Percentiles rank a stretch among this genome's conserved stretches.
These are phyloP conservation scores for Sceloporus tristichus DNA, from an alignment of 2,113 vertebrate genomes.

Conservation along the genomic window DNA sequence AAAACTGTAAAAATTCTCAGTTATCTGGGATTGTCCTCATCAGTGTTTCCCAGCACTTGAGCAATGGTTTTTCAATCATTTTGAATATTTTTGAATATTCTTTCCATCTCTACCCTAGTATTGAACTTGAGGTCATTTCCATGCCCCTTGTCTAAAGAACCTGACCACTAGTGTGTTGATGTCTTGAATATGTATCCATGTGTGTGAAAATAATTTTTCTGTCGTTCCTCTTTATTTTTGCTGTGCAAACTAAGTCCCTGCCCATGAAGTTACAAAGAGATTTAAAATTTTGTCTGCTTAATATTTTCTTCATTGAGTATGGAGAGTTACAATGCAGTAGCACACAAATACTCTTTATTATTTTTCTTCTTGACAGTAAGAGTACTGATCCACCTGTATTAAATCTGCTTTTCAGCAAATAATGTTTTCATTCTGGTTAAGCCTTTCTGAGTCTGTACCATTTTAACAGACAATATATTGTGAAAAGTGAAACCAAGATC, in stretches of 20 bases:
- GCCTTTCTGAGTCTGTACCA: background rate
- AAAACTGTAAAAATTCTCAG: too few relatives aligned
- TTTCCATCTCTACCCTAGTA: background rate
- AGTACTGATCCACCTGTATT: background rate
- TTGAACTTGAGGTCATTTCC: background rate
- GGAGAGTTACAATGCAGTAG: slow-evolving; percentile 28
- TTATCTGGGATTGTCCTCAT: too few relatives aligned
- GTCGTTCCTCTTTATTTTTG: background rate
- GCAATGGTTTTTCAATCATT: too few relatives aligned
- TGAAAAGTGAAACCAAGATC: background rate
- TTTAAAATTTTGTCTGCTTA: slow-evolving; percentile 27
- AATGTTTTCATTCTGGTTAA: background rate
- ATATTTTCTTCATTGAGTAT: slow-evolving; percentile 23
- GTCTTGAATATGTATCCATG: background rate
- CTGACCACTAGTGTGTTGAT: background rate
- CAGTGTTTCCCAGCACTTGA: too few relatives aligned
- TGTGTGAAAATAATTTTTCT: background rate
- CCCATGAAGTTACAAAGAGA: background rate
- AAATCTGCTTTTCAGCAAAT: background rate
- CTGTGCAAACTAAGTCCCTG: background rate
- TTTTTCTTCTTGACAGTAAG: background rate
- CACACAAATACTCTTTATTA: background rate
- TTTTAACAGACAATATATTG: background rate
- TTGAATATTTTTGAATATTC: too few relatives aligned
- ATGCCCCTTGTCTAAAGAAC: background rate